Conservation (phyloP, 2,797 vertebrate species). For the Sebastes baramenuke region DNA sequence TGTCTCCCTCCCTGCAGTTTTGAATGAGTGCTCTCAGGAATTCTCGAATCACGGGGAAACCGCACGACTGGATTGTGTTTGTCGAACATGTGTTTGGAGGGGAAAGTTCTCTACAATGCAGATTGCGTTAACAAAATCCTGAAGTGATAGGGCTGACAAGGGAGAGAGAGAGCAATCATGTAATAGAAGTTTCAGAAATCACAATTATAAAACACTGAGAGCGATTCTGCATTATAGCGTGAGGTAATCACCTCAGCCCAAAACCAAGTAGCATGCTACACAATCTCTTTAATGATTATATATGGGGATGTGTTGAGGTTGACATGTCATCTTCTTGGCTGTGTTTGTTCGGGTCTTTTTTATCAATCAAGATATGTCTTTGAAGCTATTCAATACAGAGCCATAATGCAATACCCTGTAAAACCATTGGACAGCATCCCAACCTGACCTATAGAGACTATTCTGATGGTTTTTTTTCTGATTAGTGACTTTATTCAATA, state of each 20-base stretch:
- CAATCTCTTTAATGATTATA: background rate
- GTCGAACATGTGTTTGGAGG: conserved; percentile 43
- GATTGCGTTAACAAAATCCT: conserved; percentile 41
- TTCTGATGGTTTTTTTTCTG: background rate
- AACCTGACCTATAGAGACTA: background rate
- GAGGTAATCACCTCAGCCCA: background rate
- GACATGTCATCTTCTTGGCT: background rate
- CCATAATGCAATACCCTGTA: background rate
- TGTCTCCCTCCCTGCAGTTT: conserved; percentile 56
- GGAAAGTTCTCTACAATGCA: conserved; percentile 42
- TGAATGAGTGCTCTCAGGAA: conserved; percentile 63
- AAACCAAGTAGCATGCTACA: background rate
- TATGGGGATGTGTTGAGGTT: background rate
- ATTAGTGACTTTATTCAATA: background rate
- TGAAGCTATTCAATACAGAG: background rate
- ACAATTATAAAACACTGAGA: conserved; percentile 3
- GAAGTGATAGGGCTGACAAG: conserved; percentile 25
- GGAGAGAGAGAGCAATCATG: background rate
- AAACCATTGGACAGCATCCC: background rate
- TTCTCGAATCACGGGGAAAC: conserved; percentile 58
- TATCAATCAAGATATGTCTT: background rate
- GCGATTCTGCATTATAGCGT: background rate
- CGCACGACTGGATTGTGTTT: conserved; percentile 51
- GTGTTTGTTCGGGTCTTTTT: background rate
- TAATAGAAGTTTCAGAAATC: background rate